A percentile compares a stretch with the other conserved stretches of the same genome.
Conservation (phyloP, 2,797 vertebrate species). For the Fundulus diaphanus region DNA sequence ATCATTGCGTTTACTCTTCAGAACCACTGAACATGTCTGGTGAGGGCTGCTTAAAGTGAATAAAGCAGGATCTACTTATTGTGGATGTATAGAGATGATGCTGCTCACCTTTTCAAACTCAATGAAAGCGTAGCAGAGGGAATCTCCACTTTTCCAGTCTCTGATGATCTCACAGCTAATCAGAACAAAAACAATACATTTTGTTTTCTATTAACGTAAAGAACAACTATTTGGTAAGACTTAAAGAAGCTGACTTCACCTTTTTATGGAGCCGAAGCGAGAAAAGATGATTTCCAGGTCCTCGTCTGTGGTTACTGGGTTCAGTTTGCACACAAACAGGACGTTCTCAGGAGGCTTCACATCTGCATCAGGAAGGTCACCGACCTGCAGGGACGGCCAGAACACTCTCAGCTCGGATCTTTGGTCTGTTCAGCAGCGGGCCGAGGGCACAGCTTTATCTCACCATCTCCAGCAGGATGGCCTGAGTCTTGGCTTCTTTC, state of each 20-base stretch:
- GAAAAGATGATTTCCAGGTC: slow-evolving; percentile 98
- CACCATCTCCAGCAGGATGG: slow-evolving; percentile 98
- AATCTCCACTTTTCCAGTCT: slow-evolving; percentile 96
- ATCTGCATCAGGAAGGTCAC: slow-evolving; percentile 94
- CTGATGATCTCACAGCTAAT: slow-evolving; percentile 97
- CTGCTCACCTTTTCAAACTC: slow-evolving; percentile 95
- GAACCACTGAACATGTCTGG: neutral
- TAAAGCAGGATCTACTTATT: neutral
- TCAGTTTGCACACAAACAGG: slow-evolving; percentile 96
- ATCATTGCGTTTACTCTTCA: neutral
- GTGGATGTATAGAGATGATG: neutral
- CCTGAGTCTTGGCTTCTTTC: slow-evolving; percentile 95
- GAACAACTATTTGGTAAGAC: neutral
- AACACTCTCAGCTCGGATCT: neutral
- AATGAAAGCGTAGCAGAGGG: slow-evolving; percentile 97
- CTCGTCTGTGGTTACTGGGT: slow-evolving; percentile 96
- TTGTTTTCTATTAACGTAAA: neutral
- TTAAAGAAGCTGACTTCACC: slow-evolving; percentile 69
- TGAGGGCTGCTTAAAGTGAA: neutral
- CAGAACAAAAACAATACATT: slow-evolving; percentile 18
- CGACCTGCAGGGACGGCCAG: slow-evolving; percentile 80
- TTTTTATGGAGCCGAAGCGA: slow-evolving; percentile 92
- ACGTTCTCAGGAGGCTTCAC: slow-evolving; percentile 94
- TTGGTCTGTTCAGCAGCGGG: neutral
- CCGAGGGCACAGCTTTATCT: slow-evolving; percentile 30